A percentile compares a stretch with the other conserved stretches of the same genome.
These are phyloP conservation scores for Dreissena rostriformis DNA, from an alignment of 1,140 invertebrate genomes.

Conservation along the genomic window DNA sequence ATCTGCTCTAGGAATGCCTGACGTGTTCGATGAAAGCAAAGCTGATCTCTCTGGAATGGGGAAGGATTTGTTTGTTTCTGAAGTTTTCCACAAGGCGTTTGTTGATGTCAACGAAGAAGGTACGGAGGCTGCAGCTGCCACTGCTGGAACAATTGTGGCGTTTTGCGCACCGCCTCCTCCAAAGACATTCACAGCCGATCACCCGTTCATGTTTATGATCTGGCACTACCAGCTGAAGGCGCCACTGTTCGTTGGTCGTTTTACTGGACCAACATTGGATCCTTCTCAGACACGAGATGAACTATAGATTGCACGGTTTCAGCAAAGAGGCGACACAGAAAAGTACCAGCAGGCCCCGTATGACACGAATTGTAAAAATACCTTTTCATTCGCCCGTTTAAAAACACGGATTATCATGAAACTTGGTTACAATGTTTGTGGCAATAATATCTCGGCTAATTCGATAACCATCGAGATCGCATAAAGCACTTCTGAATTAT, in stretches of 20 bases:
- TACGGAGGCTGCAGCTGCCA: conserved; percentile 69
- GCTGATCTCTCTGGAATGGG: conserved; percentile 73
- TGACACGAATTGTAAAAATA: no score
- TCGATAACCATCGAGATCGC: no score
- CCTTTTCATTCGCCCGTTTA: no score
- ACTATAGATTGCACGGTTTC: no score
- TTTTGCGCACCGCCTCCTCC: neutral
- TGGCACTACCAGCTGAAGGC: conserved; percentile 84
- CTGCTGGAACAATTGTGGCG: conserved; percentile 35
- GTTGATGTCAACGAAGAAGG: conserved; percentile 82
- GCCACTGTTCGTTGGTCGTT: conserved; percentile 86
- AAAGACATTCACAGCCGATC: conserved; percentile 86
- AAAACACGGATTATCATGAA: no score
- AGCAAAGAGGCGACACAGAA: no score
- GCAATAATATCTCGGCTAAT: no score
- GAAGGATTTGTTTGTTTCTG: conserved; percentile 64
- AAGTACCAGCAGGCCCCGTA: no score
- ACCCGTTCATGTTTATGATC: conserved; percentile 89
- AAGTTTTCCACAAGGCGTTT: conserved; percentile 82
- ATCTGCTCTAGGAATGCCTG: conserved; percentile 82
- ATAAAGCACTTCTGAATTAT: no score
- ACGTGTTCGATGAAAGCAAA: conserved; percentile 62
- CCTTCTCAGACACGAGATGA: no score
- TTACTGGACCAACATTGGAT: conserved; percentile 53
- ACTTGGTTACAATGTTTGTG: no score